phyloP scores from a whole-genome alignment of 2,888 invertebrate genomes.

The Oligia latruncula region DNA sequence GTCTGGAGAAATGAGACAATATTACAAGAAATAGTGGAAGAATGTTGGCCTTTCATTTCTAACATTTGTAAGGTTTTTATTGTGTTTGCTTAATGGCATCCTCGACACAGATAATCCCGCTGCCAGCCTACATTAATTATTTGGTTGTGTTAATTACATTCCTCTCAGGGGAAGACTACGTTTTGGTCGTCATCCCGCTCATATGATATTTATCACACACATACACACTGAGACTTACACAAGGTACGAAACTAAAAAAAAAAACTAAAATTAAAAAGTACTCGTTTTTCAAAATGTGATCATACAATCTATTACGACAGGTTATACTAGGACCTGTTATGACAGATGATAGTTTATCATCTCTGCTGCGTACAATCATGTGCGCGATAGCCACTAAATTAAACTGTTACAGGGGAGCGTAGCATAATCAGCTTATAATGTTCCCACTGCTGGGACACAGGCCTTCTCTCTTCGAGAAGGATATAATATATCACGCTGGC shows the following conservation, averaged over 20 bases:
- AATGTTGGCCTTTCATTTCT: constrained; percentile 6
- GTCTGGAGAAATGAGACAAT: constrained; percentile 9
- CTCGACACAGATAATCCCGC: constrained; percentile 20
- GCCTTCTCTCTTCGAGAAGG: background rate
- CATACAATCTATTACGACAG: background rate
- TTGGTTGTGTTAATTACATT: constrained; percentile 50
- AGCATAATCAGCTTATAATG: background rate
- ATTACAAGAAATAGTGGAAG: constrained; percentile 1
- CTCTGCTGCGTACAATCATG: background rate
- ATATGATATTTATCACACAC: constrained; percentile 32
- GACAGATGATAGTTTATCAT: background rate
- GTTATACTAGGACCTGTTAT: background rate
- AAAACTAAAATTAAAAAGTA: background rate
- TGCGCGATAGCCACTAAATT: background rate
- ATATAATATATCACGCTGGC: background rate
- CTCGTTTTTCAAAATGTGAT: background rate
- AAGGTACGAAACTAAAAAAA: background rate
- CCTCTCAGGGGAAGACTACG: constrained; percentile 19
- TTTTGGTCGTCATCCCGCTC: constrained; percentile 29
- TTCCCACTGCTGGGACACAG: background rate
- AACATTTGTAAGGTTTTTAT: constrained; percentile 15
- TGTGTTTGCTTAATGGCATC: constrained; percentile 29
- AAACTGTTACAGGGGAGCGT: background rate
- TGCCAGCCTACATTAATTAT: constrained; percentile 43
- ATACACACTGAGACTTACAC: background rate